Base-by-base conservation (phyloP, 2,797 vertebrate species). In the Taeniopygia guttata region DNA sequence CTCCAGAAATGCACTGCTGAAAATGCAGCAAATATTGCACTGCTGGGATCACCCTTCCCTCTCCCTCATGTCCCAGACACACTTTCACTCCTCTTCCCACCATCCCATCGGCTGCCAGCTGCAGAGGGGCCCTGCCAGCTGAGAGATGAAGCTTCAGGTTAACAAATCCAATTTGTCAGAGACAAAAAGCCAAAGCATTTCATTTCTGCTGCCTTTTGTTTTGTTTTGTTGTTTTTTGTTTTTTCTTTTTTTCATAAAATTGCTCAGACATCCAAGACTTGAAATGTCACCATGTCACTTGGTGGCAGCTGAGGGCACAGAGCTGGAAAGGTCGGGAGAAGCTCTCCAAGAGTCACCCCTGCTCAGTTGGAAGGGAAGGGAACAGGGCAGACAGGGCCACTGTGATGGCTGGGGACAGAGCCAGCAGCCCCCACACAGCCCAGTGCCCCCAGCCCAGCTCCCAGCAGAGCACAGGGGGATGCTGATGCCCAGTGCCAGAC, bases 271-370 rank as follows among this genome's bases (percentile, higher is more conserved):
- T 56, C 63, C 67, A 42, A 80, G 72, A 92, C 13, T 66, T 55
- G 84, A 96, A 87, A 94, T 96, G 96, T 91, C 96, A 94, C 82
- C 8, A 0, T 92, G 93, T 89, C 87, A 91, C 89, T 40, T 1
- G 30, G 66, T 56, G 85, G 77, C 93, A 64, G 63, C 66, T 27
- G 48, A 81, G 36, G 42, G 87, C 80, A 56, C 16, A 0, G 60
- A 70, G 56, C 75, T 55, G 88, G 92, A 86, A 93, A 72, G 68
- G 49, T 89, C 14, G 1, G 56, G 17, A 70, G 34, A 30, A 15
- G 88, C 68, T 64, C 83, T 85, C 56, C 0, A 2, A n/a, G 68
- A 84, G 32, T 55, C 38, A 16, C 42, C 43, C 21, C 22, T 40
- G 55, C 63, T 40, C 30, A 7, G 91, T 43, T n/a, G 7, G 29